phyloP scores from a whole-genome alignment of 2,797 vertebrate species.

The Lepidocolaptes lacrymiger region DNA sequence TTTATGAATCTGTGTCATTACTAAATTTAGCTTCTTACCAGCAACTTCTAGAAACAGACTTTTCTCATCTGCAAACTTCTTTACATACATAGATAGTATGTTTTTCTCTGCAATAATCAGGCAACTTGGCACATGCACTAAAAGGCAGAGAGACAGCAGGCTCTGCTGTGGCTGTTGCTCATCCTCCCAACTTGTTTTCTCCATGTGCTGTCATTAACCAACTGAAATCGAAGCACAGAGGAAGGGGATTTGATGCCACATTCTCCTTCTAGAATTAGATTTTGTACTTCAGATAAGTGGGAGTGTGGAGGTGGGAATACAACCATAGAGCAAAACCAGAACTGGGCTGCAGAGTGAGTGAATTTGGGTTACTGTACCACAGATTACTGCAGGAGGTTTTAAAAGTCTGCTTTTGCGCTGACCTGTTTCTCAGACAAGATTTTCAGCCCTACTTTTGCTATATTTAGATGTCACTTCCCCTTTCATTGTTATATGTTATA shows the following conservation, averaged over 20 bases:
- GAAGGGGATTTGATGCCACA: neutral
- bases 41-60: neutral
- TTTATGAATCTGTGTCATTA: neutral
- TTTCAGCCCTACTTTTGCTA: neutral
- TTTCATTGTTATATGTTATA: neutral
- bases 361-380: neutral
- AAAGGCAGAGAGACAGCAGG: too few species aligned
- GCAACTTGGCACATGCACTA: neutral
- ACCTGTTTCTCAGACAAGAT: neutral
- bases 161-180: neutral
- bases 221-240: neutral
- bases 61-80: neutral
- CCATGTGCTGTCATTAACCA: neutral
- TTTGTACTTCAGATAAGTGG: neutral
- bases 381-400: neutral
- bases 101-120: neutral
- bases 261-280: neutral
- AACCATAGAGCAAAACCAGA: neutral
- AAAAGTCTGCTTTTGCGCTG: neutral
- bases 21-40: neutral
- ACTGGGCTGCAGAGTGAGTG: neutral
- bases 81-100: neutral
- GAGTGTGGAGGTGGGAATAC: neutral
- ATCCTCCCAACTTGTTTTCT: neutral
- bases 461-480: conserved; percentile 12